Base-by-base conservation (phyloP, 2,888 invertebrate genomes). In the Eutolmus rufibarbis region DNA sequence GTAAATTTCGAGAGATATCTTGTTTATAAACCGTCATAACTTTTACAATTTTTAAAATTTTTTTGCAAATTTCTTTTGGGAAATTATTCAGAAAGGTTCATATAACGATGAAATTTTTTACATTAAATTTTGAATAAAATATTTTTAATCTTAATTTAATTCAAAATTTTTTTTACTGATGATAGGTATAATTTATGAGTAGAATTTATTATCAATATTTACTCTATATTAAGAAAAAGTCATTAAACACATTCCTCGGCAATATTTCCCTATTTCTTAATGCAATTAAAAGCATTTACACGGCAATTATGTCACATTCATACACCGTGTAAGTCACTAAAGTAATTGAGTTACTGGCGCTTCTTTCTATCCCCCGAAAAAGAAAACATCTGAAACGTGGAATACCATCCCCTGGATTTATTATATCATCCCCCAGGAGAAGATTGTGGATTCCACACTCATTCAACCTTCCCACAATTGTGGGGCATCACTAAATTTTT, bases 261-360 rank as follows among this genome's bases (percentile, higher is more conserved):
- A 76, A 74, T 74, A 23, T 34, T 9, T 28, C 79, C 31, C n/a
- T 8, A 66, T 57, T 66, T 82, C 2, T 14, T 66, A 0, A 23
- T 37, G 34, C 79, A 82, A 82, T 82, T 82, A 82, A 82, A 56
- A 82, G 16, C 9, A 82, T 82, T 82, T 82, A 56, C 66, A 82
- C 82, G 82, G 82, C 82, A 82, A 82, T 82, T 82, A 82, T 82
- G 82, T 82, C 82, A 82, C 51, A 66, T 82, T 82, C 82, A 82
- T 82, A 66, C 82, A 19, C 37, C 31, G 5, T 34, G 66, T 66
- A 66, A 23, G 43, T 46, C n/a, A 37, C 34, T 28, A 34, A 1
- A 12, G 34, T 85, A 85, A 85, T 74, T 85, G 74, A 85, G 85
- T 85, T 85, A 85, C 74, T 85, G 23, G 37, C 23, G 12, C 40